These are phyloP conservation scores for Myopa tessellatipennis DNA, from an alignment of 2,888 invertebrate species.

Conservation along the genomic window DNA sequence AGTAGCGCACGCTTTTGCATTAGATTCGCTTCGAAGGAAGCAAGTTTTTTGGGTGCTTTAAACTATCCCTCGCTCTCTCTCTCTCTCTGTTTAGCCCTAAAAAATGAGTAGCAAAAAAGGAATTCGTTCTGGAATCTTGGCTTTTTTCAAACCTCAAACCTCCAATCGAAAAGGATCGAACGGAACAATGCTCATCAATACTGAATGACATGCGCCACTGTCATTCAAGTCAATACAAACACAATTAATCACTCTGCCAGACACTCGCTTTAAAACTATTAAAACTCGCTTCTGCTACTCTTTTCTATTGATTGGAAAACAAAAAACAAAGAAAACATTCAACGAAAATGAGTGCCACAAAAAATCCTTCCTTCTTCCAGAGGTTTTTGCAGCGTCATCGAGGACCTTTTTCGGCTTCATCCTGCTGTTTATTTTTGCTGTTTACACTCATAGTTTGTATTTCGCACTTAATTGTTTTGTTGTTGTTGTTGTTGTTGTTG, in stretches of 20 bases:
- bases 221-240: conserved; percentile 35
- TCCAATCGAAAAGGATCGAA: neutral
- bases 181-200: neutral
- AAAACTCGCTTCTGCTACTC: conserved; percentile 2
- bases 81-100: neutral
- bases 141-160: neutral
- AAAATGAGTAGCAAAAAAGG: conserved; percentile 31
- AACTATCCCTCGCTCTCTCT: neutral
- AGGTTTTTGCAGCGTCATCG: conserved; percentile 38
- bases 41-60: neutral
- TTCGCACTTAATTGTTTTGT: conserved; percentile 66
- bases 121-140: conserved; percentile 24
- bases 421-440: conserved; percentile 2
- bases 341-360: no score
- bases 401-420: conserved; percentile 14
- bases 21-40: conserved; percentile 40
- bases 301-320: neutral
- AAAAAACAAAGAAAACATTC: no score
- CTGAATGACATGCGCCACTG: conserved; percentile 42
- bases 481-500: conserved; percentile 54
- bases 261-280: conserved; percentile 25
- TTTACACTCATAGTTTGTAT: conserved; percentile 54
- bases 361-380: neutral
- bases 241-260: conserved; percentile 39
- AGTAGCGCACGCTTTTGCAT: conserved; percentile 42